These are phyloP conservation scores for Lordiphosa andalusiaca DNA, from an alignment of 2,888 invertebrate genomes.

Conservation along the genomic window DNA sequence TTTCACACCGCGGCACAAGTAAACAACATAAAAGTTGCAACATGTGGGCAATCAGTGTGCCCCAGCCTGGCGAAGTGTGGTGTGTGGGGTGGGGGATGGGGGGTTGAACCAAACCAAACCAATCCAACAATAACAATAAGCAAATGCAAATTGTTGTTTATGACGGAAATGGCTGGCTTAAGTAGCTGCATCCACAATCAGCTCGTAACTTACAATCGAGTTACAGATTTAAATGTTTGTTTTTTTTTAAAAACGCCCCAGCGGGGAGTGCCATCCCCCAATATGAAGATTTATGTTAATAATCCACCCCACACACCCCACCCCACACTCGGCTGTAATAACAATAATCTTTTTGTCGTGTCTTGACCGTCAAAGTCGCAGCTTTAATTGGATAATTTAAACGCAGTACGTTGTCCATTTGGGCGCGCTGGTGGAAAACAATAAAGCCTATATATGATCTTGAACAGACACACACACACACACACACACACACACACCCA, in stretches of 20 bases:
- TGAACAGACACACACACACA: constrained; percentile 59
- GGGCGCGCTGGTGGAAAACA: constrained; percentile 7
- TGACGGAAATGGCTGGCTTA: constrained; percentile 54
- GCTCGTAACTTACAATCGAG: constrained; percentile 40
- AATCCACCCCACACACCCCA: constrained; percentile 11
- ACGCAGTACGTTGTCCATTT: constrained; percentile 17
- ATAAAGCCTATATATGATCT: constrained; percentile 40
- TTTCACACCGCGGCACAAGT: constrained; percentile 42
- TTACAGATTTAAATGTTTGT: constrained; percentile 31
- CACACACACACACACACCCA: constrained; percentile 67
- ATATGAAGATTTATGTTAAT: constrained; percentile 77
- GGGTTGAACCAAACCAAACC: neutral
- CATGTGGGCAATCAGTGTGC: constrained; percentile 52
- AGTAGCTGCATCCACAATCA: constrained; percentile 55
- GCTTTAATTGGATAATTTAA: constrained; percentile 69
- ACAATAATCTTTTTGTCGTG: constrained; percentile 30
- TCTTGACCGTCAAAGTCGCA: constrained; percentile 33
- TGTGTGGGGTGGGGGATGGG: neutral
- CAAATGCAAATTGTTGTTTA: constrained; percentile 64
- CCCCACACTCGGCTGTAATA: constrained; percentile 37
- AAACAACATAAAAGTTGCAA: constrained; percentile 70
- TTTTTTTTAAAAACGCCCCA: constrained; percentile 9
- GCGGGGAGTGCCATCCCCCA: constrained; percentile 24
- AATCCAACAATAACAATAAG: constrained; percentile 38
- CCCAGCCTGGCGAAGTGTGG: neutral